A percentile compares a stretch with the other conserved stretches of the same genome.
phyloP scores from a whole-genome alignment of 2,113 vertebrate species.

The Tychaedon coryphoeus region DNA sequence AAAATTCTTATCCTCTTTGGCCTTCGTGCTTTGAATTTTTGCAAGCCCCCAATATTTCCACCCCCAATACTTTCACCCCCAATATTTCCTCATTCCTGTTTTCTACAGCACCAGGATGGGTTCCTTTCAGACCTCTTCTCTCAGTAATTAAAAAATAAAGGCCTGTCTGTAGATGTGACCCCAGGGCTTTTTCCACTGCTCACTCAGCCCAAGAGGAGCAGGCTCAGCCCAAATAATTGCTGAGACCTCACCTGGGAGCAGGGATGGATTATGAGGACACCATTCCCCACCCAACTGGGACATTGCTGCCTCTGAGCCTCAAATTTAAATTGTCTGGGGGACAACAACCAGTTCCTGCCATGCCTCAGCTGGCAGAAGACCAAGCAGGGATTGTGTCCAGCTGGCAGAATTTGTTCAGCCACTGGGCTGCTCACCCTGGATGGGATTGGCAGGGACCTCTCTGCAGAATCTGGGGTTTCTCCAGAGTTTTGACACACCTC shows the following conservation, averaged over 20 bases:
- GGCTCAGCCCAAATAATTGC: neutral
- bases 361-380: neutral
- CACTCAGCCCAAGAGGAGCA: neutral
- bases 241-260: neutral
- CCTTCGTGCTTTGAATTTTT: neutral
- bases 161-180: neutral
- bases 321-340: neutral
- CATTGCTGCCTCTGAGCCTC: neutral
- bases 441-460: neutral
- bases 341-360: neutral
- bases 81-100: neutral
- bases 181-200: neutral
- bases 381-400: slow-evolving; percentile 4
- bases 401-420: neutral
- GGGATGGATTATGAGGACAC: neutral
- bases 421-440: slow-evolving; percentile 29
- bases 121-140: neutral
- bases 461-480: slow-evolving; percentile 19
- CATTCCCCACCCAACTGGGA: neutral
- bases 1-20: neutral
- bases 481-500: slow-evolving; percentile 15
- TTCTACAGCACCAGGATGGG: neutral
- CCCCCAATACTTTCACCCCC: neutral
- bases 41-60: neutral
- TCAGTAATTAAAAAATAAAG: neutral